Evolutionary conservation across 2,113 vertebrate genomes (phyloP).

Genomic region (Nematolebias whitei): DNA sequence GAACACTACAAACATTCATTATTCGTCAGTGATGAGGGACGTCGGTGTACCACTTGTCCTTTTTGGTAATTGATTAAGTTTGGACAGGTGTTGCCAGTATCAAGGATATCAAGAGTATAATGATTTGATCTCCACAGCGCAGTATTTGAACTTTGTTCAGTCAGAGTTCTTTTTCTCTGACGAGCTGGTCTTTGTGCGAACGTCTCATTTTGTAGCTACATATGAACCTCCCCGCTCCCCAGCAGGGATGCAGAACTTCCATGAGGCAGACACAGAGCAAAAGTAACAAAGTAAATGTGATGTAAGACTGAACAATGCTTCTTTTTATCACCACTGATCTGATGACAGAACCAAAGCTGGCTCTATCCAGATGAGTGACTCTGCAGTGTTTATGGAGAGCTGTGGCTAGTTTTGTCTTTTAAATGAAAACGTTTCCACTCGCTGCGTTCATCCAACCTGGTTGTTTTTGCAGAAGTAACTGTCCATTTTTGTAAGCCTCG

Average conservation of each 20-base stretch:
- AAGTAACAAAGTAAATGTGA: conserved; percentile 8
- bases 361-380: conserved; percentile 18
- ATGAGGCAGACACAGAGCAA: neutral
- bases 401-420: conserved; percentile 51
- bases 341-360: no score
- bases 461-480: conserved; percentile 22
- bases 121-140: neutral
- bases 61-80: no score
- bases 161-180: conserved; percentile 8
- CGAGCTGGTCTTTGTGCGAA: neutral
- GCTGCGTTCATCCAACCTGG: conserved; percentile 1
- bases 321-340: neutral
- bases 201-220: neutral
- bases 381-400: conserved; percentile 14
- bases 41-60: no score
- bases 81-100: no score
- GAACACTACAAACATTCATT: no score
- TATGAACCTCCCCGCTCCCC: neutral
- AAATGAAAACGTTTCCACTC: conserved; percentile 21
- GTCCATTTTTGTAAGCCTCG: neutral
- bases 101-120: no score
- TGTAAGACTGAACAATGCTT: neutral
- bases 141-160: neutral
- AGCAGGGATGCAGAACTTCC: neutral
- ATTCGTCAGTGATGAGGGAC: no score